Conservation (phyloP, 1,140 invertebrate species). For the Microplitis mediator region DNA sequence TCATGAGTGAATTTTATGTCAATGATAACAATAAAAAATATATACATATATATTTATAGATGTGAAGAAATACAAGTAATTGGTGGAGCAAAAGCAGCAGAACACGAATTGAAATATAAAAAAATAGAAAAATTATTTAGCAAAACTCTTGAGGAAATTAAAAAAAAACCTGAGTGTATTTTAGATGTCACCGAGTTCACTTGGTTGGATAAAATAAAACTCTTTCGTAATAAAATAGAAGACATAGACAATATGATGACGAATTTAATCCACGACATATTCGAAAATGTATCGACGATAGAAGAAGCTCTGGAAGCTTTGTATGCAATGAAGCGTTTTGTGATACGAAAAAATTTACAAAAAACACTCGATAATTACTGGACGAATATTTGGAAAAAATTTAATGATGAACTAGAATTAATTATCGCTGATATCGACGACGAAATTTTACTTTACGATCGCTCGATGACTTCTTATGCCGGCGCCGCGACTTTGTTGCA, state of each 20-base stretch:
- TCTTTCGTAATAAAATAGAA: conserved; percentile 67
- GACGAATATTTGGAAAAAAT: conserved; percentile 74
- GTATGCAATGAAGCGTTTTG: conserved; percentile 73
- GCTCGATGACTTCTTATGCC: conserved; percentile 70
- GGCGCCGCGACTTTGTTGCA: conserved; percentile 68
- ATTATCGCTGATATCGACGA: not conserved
- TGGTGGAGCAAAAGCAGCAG: conserved; percentile 71
- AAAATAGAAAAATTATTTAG: conserved; percentile 72
- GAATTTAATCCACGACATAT: conserved; percentile 72
- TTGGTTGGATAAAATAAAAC: conserved; percentile 77
- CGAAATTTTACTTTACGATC: conserved; percentile 60
- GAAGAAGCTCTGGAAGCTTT: conserved; percentile 76
- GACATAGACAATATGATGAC: conserved; percentile 71
- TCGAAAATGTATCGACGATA: conserved; percentile 72
- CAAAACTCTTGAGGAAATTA: conserved; percentile 67
- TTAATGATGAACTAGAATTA: conserved; percentile 71
- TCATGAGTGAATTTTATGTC: not conserved
- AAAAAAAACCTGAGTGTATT: conserved; percentile 67
- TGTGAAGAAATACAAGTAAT: conserved; percentile 69
- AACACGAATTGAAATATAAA: conserved; percentile 73
- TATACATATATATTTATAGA: conserved; percentile 41
- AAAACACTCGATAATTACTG: conserved; percentile 71
- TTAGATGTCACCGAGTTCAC: conserved; percentile 73
- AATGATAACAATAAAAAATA: conserved; percentile 18
- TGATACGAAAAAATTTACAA: conserved; percentile 68